Evolutionary conservation across 2,113 vertebrate species (phyloP).

Genomic region (Baryphthengus martii): DNA sequence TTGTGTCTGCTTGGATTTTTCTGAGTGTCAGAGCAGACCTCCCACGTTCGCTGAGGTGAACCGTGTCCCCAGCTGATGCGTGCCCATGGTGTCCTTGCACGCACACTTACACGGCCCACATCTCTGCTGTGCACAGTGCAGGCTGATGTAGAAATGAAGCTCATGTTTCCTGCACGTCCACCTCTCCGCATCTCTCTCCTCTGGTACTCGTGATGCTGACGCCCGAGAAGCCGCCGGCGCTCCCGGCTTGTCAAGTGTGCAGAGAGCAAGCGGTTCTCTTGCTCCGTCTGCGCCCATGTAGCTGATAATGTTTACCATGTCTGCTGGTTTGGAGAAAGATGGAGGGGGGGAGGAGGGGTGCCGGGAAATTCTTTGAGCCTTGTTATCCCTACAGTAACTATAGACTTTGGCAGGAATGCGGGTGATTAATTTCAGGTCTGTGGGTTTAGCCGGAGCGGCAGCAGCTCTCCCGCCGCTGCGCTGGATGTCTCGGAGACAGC

Average conservation of each 20-base stretch:
- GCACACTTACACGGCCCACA: accelerated
- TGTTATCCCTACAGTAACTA: slow-evolving; percentile 37
- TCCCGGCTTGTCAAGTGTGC: background rate
- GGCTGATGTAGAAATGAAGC: background rate
- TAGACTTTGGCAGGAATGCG: slow-evolving; percentile 55
- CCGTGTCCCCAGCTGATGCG: accelerated
- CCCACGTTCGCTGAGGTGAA: accelerated
- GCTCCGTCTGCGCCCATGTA: background rate
- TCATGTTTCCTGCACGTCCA: background rate
- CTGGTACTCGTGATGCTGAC: background rate
- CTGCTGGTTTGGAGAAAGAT: background rate
- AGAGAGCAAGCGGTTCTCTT: background rate
- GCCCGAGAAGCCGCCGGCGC: background rate
- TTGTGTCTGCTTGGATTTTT: background rate
- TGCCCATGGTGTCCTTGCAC: accelerated
- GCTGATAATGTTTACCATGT: background rate
- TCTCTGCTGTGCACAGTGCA: accelerated
- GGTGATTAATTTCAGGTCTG: slow-evolving; percentile 54
- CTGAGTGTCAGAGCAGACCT: background rate
- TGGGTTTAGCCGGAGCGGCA: slow-evolving; percentile 43
- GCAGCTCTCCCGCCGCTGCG: background rate
- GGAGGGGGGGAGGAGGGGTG: background rate
- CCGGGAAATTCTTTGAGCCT: background rate
- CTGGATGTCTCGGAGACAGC: slow-evolving; percentile 63
- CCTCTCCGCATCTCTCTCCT: background rate